Conservation (phyloP, 2,113 vertebrate genomes). For the Trematomus loennbergii region DNA sequence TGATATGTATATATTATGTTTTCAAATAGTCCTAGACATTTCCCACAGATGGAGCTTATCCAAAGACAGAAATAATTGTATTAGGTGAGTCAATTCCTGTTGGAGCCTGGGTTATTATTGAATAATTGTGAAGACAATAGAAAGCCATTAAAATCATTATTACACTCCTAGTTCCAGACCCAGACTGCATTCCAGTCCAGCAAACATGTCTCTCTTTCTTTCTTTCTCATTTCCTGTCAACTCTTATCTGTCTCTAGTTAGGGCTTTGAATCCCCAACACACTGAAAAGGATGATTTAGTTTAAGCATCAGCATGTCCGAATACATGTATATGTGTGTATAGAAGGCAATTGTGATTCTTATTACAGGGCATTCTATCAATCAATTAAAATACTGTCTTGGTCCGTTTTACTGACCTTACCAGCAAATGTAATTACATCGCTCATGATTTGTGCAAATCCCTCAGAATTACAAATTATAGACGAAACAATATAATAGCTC, state of each 20-base stretch:
- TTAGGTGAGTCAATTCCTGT: constrained; percentile 17
- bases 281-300: not conserved
- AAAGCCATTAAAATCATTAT: too few species aligned
- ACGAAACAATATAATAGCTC: constrained; percentile 17
- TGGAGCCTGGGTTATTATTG: not conserved
- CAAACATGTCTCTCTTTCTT: too few species aligned
- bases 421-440: constrained; percentile 8
- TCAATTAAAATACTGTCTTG: not conserved
- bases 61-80: constrained; percentile 2
- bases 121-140: not conserved
- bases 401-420: not conserved
- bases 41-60: constrained; percentile 6
- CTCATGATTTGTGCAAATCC: constrained; percentile 16
- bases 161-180: too few species aligned
- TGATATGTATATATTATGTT: not conserved
- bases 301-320: not conserved
- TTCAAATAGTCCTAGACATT: not conserved
- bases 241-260: not conserved
- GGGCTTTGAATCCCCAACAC: not conserved
- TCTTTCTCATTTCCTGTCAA: too few species aligned
- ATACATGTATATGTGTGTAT: not conserved
- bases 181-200: too few species aligned
- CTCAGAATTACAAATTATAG: constrained; percentile 20
- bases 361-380: not conserved
- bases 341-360: not conserved